Evolutionary conservation across 2,797 vertebrate genomes (phyloP), one percentile per base, ranked within the genome.

Genomic region (Sphenodon punctatus): DNA sequence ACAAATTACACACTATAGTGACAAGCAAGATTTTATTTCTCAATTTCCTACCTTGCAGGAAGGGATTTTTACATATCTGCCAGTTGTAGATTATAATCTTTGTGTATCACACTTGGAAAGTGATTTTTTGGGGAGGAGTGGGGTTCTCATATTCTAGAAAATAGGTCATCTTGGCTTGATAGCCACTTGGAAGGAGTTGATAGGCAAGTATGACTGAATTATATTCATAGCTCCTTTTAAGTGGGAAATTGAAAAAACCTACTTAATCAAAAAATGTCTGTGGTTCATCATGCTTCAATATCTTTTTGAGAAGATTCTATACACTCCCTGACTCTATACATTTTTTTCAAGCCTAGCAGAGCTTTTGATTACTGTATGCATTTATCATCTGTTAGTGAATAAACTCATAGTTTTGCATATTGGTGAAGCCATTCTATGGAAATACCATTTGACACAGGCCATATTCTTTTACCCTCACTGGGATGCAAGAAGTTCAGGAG

Each of bases 161-260:
- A 92, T 63, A 90, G 74, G 78, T 90, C 82, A 90, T 92, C 87
- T 90, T 60, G 1, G 81, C 77, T 91, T 86, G 80, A 86, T 79
- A 87, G 82, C 76, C 82, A 84, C 81, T 95, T 91, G 89, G 91
- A 92, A 82, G 36, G 71, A 90, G 85, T 5, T 93, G 94, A 93
- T 95, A 93, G 93, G 84, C 80, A 81, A 89, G 69, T 91, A 78
- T 82, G 89, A 94, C 78, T 46, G 89, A 95, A 95, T 41, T 19
- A 94, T 95, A 96, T 95, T 96, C 95, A 95, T 89, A 92, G 90
- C 65, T 93, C 84, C 88, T 92, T 94, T 93, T 92, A 95, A 95
- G 88, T 88, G 91, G 81, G 88, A 96, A 96, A 95, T 95, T 93
- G 95, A 94, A 96, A 90, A 95, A 91, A 64, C n/a, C 83, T 61